phyloP scores from a whole-genome alignment of 2,888 invertebrate species.

The Tryphoninae sp. region DNA sequence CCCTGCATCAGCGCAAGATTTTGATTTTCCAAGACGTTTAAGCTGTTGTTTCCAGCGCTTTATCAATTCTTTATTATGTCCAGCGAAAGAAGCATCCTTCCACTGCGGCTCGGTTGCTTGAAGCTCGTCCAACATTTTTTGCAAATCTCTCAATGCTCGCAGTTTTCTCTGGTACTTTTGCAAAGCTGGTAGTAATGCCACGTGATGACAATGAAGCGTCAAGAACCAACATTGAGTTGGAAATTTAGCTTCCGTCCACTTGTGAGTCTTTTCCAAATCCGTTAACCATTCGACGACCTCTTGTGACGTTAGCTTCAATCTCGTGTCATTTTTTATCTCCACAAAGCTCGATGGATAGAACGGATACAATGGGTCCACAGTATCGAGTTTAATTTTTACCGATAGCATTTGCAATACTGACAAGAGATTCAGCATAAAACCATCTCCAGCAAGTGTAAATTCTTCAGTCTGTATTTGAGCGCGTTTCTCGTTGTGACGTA shows the following conservation, averaged over 20 bases:
- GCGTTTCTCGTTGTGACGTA: constrained; percentile 92
- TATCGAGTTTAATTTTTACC: constrained; percentile 93
- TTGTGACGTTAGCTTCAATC: constrained; percentile 91
- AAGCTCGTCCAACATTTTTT: constrained; percentile 93
- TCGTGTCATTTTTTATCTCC: constrained; percentile 90
- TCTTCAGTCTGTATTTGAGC: constrained; percentile 96
- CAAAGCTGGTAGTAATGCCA: constrained; percentile 93
- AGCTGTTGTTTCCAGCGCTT: constrained; percentile 94
- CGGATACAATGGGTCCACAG: constrained; percentile 94
- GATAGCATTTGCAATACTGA: constrained; percentile 95
- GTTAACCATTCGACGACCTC: constrained; percentile 91
- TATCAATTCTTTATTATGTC: constrained; percentile 91
- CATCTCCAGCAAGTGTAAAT: constrained; percentile 93
- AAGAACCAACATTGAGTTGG: constrained; percentile 99
- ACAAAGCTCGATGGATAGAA: constrained; percentile 91
- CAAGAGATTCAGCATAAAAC: constrained; percentile 96
- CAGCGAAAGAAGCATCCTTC: constrained; percentile 89
- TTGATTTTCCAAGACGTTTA: constrained; percentile 89
- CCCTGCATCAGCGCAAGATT: constrained; percentile 95
- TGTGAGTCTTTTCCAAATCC: constrained; percentile 85
- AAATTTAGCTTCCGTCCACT: constrained; percentile 93
- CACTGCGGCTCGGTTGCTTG: constrained; percentile 91
- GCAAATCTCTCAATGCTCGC: constrained; percentile 91
- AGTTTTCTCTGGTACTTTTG: constrained; percentile 91
- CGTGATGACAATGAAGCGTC: constrained; percentile 96